A percentile compares a stretch with the other conserved stretches of the same genome.
Evolutionary conservation across 2,888 invertebrate species (phyloP).

Genomic region (Tetrapedia diversipes): DNA sequence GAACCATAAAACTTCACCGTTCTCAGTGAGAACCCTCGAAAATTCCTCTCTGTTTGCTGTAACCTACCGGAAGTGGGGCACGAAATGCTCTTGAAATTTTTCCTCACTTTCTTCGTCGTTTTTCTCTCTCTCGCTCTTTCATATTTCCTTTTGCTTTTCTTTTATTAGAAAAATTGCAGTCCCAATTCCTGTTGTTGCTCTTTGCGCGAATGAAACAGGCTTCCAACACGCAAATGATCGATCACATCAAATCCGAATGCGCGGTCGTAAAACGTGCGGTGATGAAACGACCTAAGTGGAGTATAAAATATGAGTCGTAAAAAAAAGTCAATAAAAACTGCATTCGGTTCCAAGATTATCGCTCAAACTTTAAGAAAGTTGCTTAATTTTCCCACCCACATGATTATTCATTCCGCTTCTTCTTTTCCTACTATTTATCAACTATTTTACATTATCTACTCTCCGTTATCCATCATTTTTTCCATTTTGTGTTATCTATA

Average conservation of each 20-base stretch:
- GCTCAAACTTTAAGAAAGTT: no score
- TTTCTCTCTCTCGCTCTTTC: not conserved
- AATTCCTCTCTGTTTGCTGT: not conserved
- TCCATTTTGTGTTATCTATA: no score
- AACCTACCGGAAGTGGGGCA: slow-evolving; percentile 5
- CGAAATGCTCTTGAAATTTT: slow-evolving; percentile 24
- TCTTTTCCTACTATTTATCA: no score
- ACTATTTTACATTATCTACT: no score
- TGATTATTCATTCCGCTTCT: no score
- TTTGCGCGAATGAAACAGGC: not conserved
- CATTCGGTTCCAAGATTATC: no score
- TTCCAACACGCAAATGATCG: not conserved
- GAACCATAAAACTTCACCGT: slow-evolving; percentile 39
- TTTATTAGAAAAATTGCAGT: not conserved
- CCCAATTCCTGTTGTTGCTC: not conserved
- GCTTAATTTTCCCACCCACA: no score
- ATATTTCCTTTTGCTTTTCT: not conserved
- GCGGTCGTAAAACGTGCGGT: not conserved
- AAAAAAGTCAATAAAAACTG: not conserved
- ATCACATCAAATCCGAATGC: not conserved
- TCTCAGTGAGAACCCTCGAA: slow-evolving; percentile 17
- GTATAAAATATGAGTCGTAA: not conserved
- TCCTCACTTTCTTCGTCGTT: slow-evolving; percentile 2
- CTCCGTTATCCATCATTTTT: no score
- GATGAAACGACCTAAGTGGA: not conserved